Evolutionary conservation across 2,797 vertebrate species (phyloP).

Genomic region (Rousettus madagascariensis): DNA sequence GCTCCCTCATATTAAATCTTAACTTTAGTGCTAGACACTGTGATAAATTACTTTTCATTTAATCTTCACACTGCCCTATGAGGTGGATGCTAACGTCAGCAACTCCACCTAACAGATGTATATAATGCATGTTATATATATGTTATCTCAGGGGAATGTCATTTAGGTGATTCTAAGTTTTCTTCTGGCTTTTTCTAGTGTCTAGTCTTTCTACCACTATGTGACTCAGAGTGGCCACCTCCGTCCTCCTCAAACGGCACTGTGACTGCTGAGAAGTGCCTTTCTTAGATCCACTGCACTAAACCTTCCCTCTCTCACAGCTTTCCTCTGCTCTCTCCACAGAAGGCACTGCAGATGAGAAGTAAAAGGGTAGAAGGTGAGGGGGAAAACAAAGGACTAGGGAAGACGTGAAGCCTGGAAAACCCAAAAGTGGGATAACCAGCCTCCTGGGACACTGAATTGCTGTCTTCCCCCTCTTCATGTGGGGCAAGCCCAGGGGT

Average conservation of each 20-base stretch:
- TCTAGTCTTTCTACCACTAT: not conserved
- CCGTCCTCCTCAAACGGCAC: not conserved
- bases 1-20: not conserved
- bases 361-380: not conserved
- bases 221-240: not conserved
- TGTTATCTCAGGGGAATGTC: not conserved
- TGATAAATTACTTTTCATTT: not conserved
- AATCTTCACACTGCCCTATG: not conserved
- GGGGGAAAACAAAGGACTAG: not conserved
- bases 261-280: not conserved
- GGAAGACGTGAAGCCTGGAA: not conserved
- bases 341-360: not conserved
- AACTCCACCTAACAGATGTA: not conserved
- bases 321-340: not conserved
- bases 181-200: not conserved
- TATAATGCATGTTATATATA: too few species aligned
- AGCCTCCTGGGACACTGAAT: not conserved
- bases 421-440: not conserved
- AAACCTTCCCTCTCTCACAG: not conserved
- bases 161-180: not conserved
- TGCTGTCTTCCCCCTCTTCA: not conserved
- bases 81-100: not conserved
- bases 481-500: not conserved
- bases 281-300: not conserved
- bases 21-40: not conserved